Evolutionary conservation across 2,888 invertebrate species (phyloP).

Genomic region (Chymomyza fuscimana): DNA sequence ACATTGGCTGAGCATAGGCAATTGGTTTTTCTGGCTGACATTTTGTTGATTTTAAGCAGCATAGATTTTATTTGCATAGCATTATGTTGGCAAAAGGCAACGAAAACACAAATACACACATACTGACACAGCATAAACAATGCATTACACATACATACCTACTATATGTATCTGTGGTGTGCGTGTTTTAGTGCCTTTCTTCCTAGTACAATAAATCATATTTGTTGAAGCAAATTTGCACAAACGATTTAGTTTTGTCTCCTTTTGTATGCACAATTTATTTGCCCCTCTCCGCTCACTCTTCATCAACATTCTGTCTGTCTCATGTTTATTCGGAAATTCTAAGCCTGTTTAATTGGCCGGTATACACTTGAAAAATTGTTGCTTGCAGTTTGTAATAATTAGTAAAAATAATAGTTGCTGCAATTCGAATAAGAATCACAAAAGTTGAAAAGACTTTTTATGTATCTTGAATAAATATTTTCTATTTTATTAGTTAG

Average conservation of each 20-base stretch:
- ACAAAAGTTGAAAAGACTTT: too few species aligned
- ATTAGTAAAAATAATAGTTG: neutral
- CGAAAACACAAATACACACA: constrained; percentile 18
- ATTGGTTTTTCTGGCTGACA: neutral
- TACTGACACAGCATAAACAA: constrained; percentile 9
- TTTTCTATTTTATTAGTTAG: too few species aligned
- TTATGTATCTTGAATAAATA: too few species aligned
- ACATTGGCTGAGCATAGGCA: neutral
- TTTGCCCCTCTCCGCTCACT: constrained; percentile 22
- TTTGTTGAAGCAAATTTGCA: constrained; percentile 66
- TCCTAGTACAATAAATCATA: constrained; percentile 56
- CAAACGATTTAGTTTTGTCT: constrained; percentile 61
- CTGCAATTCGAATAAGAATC: too few species aligned
- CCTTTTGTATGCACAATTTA: constrained; percentile 43
- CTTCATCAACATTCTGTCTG: neutral
- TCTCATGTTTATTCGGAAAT: constrained; percentile 29
- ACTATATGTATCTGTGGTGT: constrained; percentile 32
- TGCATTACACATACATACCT: constrained; percentile 42
- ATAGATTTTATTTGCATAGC: constrained; percentile 61
- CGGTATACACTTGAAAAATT: neutral
- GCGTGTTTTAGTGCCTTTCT: neutral
- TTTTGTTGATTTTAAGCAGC: constrained; percentile 27
- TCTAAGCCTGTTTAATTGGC: constrained; percentile 41
- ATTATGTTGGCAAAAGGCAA: constrained; percentile 53
- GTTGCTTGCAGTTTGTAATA: neutral